phyloP scores from a whole-genome alignment of 1,140 invertebrate genomes.

The Hypsibius dujardini region DNA sequence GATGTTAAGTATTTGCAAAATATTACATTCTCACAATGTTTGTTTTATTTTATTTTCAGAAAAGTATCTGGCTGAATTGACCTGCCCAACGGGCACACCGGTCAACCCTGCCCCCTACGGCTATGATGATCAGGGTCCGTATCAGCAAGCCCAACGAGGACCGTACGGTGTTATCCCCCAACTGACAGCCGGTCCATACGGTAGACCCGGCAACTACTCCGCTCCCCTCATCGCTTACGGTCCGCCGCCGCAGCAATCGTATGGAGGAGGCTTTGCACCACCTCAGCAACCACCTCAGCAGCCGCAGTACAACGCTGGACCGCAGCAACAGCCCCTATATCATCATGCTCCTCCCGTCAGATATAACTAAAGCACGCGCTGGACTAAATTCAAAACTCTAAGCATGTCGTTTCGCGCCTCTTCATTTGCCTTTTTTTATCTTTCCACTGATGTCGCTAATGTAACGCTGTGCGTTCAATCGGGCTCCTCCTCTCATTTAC shows the following conservation, averaged over 20 bases:
- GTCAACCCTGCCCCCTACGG: background rate
- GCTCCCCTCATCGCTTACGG: background rate
- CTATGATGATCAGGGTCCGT: background rate
- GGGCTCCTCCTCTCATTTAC: too few species aligned
- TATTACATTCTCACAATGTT: background rate
- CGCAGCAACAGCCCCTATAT: background rate
- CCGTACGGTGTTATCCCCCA: background rate
- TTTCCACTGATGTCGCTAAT: too few species aligned
- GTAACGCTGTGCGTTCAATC: too few species aligned
- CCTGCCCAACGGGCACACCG: background rate
- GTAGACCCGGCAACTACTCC: slow-evolving; percentile 10
- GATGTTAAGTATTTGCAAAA: background rate
- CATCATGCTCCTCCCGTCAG: too few species aligned
- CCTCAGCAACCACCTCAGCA: background rate
- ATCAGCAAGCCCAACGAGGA: background rate
- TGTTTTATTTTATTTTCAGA: background rate
- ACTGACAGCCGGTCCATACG: background rate
- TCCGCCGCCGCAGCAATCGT: background rate
- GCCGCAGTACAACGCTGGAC: background rate
- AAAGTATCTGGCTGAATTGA: slow-evolving; percentile 2
- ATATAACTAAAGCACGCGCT: background rate
- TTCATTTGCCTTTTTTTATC: too few species aligned
- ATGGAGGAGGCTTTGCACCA: background rate
- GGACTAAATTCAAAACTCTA: background rate
- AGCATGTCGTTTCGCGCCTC: too few species aligned